Percentiles rank a stretch among this genome's conserved stretches.
These are phyloP conservation scores for Patiria miniata DNA, from an alignment of 35 echinoderm and acorn worm species.

Conservation along the genomic window DNA sequence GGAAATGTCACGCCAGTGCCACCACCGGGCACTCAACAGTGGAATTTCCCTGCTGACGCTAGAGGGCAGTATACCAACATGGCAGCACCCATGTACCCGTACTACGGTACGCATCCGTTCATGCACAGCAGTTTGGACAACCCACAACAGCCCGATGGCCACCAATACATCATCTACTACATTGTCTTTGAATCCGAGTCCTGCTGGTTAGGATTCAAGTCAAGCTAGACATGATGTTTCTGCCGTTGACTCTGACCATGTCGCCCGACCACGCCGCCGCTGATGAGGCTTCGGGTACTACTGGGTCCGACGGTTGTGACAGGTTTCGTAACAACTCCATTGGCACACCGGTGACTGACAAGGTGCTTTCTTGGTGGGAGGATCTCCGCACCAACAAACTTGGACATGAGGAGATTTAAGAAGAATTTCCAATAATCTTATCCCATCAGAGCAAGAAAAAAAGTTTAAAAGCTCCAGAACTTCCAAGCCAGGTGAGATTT, in stretches of 20 bases:
- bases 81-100: neutral
- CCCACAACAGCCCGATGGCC: neutral
- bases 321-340: neutral
- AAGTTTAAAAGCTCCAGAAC: conserved; percentile 1
- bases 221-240: neutral
- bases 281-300: neutral
- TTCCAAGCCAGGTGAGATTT: conserved; percentile 1
- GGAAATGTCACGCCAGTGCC: neutral
- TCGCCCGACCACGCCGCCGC: neutral
- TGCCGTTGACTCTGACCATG: too few species aligned
- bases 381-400: neutral
- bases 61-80: conserved; percentile 2
- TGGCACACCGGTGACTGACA: neutral
- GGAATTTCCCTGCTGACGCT: neutral
- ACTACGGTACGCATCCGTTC: neutral
- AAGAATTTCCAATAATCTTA: neutral
- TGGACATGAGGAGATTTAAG: conserved; percentile 3
- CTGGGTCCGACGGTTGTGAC: neutral
- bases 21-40: neutral
- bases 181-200: neutral
- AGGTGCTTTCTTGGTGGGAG: neutral
- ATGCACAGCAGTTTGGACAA: neutral
- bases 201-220: neutral
- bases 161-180: neutral
- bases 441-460: neutral